Percentiles rank a stretch among this genome's conserved stretches.
Evolutionary conservation across 2,113 vertebrate genomes (phyloP).

Genomic region (Ranitomeya imitator): DNA sequence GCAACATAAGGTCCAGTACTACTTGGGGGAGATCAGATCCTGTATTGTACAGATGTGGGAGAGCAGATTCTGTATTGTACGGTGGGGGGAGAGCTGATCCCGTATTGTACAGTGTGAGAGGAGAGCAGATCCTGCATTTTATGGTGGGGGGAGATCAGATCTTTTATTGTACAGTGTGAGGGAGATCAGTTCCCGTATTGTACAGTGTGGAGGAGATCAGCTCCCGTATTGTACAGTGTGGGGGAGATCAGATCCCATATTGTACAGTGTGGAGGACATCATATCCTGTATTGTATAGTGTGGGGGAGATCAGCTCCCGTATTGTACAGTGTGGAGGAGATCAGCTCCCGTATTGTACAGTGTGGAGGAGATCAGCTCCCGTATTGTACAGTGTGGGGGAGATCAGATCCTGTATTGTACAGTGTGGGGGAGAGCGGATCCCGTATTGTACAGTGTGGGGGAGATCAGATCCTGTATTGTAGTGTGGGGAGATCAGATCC

Average conservation of each 20-base stretch:
- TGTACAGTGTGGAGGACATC: neutral
- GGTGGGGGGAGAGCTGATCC: neutral
- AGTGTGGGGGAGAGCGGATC: neutral
- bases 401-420: too few relatives aligned
- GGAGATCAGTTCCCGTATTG: too few relatives aligned
- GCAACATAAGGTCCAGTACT: neutral
- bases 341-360: slow-evolving; percentile 16
- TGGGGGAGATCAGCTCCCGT: neutral
- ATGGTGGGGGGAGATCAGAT: too few relatives aligned
- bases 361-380: too few relatives aligned
- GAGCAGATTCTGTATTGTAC: slow-evolving; percentile 14
- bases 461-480: neutral
- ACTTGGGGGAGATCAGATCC: too few relatives aligned
- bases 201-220: too few relatives aligned
- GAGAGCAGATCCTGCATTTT: too few relatives aligned
- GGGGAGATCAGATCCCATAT: neutral
- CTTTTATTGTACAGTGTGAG: too few relatives aligned
- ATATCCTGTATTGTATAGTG: neutral
- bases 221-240: slow-evolving; percentile 9
- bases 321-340: neutral
- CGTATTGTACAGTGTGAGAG: neutral
- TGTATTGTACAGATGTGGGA: too few relatives aligned
- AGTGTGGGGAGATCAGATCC: too few relatives aligned
- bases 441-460: neutral
- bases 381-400: too few relatives aligned